Evolutionary conservation across 2,888 invertebrate genomes (phyloP).

Genomic region (Argyresthia albistria): DNA sequence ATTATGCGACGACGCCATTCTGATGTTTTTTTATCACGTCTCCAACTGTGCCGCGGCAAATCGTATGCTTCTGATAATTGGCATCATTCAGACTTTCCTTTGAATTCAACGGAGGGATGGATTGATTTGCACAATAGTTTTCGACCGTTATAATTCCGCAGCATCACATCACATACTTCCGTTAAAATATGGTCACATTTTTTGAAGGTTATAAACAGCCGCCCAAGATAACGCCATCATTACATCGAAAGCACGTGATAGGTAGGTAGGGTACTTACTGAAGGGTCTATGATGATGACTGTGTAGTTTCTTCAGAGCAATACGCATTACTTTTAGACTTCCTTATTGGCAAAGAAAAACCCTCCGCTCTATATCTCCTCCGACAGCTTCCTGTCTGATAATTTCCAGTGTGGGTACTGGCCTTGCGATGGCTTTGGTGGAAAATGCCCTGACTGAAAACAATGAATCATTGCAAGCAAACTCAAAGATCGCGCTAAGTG

Average conservation of each 20-base stretch:
- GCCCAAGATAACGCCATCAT: no score
- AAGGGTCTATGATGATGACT: neutral
- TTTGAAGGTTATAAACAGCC: neutral
- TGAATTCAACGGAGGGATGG: neutral
- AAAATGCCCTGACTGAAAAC: slow-evolving; percentile 25
- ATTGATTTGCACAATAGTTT: neutral
- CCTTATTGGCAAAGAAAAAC: neutral
- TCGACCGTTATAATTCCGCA: neutral
- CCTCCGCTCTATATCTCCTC: slow-evolving; percentile 3
- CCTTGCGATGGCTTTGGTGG: slow-evolving; percentile 42
- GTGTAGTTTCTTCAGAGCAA: neutral
- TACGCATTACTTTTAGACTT: neutral
- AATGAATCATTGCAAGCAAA: slow-evolving; percentile 22
- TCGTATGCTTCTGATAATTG: neutral
- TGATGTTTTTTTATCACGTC: neutral
- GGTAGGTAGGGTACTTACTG: no score
- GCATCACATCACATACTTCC: no score
- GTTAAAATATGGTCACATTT: neutral
- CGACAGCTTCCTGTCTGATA: neutral
- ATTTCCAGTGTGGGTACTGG: slow-evolving; percentile 20
- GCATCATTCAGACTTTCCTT: neutral
- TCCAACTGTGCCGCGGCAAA: neutral
- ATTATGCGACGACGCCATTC: neutral
- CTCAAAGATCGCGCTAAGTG: slow-evolving; percentile 33
- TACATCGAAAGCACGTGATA: no score